phyloP scores from a whole-genome alignment of 2,113 vertebrate genomes.

The Leucopternis melanops region DNA sequence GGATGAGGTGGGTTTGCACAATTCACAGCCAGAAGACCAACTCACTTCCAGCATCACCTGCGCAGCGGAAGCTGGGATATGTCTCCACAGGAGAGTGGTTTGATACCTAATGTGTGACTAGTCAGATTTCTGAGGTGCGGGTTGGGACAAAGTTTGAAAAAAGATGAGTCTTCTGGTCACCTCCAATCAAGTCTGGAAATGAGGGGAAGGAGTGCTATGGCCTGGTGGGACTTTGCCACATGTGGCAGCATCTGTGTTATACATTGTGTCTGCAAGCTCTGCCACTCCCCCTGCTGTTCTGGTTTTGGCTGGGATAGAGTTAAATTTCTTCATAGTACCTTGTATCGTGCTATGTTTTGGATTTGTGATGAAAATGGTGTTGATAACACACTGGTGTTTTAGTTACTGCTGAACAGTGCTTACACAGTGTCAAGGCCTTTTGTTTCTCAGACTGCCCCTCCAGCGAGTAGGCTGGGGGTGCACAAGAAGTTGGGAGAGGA shows the following conservation, averaged over 20 bases:
- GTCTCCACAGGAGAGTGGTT: not conserved
- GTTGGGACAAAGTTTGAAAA: not conserved
- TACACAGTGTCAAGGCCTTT: no score
- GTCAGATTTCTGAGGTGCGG: not conserved
- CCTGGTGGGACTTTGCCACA: rapidly evolving
- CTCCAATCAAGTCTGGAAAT: not conserved
- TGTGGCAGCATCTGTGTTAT: not conserved
- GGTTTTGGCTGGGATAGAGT: not conserved
- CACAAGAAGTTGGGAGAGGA: no score
- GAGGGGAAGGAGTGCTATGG: not conserved
- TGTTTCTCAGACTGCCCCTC: no score
- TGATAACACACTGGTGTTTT: no score
- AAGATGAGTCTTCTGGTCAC: not conserved
- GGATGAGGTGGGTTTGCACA: not conserved
- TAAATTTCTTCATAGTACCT: not conserved
- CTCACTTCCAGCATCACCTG: not conserved
- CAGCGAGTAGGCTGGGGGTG: no score
- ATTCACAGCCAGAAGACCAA: not conserved
- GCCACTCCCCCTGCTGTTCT: not conserved
- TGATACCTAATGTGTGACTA: not conserved
- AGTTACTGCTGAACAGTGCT: no score
- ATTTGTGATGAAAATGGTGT: not conserved
- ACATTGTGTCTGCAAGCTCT: not conserved
- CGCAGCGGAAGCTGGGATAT: not conserved
- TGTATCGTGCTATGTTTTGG: not conserved